Percentiles rank a stretch among this genome's conserved stretches.
Evolutionary conservation across 2,113 vertebrate genomes (phyloP).

Genomic region (Neolamprologus longior): DNA sequence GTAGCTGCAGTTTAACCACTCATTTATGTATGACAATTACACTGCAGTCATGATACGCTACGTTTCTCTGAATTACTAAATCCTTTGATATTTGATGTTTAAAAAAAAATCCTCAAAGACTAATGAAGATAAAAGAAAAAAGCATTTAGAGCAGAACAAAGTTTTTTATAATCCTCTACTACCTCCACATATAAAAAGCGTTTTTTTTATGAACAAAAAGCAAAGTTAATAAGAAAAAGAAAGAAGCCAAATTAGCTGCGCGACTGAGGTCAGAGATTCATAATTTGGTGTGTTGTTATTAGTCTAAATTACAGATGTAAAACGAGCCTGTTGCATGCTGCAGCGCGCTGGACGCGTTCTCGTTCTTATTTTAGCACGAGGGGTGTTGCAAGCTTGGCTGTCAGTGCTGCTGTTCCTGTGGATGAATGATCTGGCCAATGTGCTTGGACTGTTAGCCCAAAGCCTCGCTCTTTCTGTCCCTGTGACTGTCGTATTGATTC

Average conservation of each 20-base stretch:
- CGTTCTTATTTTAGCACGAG: conserved; percentile 45
- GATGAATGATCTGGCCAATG: conserved; percentile 96
- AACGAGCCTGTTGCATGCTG: conserved; percentile 8
- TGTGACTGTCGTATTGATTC: conserved; percentile 99
- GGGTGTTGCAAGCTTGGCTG: conserved; percentile 72
- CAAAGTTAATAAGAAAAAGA: background rate
- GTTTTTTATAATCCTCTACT: background rate
- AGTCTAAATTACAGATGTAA: background rate
- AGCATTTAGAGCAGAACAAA: background rate
- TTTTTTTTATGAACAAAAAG: background rate
- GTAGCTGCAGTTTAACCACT: background rate
- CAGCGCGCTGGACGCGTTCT: background rate
- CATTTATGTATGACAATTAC: background rate
- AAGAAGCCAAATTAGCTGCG: background rate
- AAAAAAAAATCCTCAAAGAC: background rate
- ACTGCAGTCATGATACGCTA: background rate
- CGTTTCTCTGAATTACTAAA: background rate
- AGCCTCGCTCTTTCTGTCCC: conserved; percentile 84
- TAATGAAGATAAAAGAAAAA: background rate
- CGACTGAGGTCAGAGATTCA: background rate
- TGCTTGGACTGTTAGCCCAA: conserved; percentile 95
- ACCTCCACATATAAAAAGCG: background rate
- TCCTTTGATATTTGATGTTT: background rate
- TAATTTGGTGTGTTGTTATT: background rate
- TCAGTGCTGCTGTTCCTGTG: conserved; percentile 80